Percentiles rank a stretch among this genome's conserved stretches.
These are phyloP conservation scores for Semaprochilodus insignis DNA, from an alignment of 2,797 vertebrate genomes.

Conservation along the genomic window DNA sequence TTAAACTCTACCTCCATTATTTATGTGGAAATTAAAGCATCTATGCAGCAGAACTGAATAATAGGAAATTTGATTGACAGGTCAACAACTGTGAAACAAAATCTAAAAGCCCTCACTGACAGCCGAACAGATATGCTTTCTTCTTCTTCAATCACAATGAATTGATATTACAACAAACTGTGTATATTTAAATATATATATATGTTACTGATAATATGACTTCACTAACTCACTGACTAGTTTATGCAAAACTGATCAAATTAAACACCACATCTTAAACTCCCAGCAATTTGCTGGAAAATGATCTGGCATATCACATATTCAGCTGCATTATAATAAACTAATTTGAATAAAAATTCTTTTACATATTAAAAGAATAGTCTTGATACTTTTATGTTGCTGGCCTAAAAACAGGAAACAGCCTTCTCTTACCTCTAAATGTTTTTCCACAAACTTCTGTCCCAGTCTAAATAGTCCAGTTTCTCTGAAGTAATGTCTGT, in stretches of 20 bases:
- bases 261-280: neutral
- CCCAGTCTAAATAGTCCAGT: slow-evolving; percentile 65
- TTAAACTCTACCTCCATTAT: slow-evolving; percentile 34
- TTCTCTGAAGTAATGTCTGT: slow-evolving; percentile 54
- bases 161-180: neutral
- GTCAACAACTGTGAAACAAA: slow-evolving; percentile 32
- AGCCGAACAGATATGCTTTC: neutral
- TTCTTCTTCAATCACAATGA: neutral
- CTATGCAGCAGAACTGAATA: slow-evolving; percentile 59
- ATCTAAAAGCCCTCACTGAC: slow-evolving; percentile 25
- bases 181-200: neutral
- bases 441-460: slow-evolving; percentile 59
- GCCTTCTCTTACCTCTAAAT: slow-evolving; percentile 68
- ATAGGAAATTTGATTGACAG: slow-evolving; percentile 56
- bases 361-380: neutral
- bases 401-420: neutral
- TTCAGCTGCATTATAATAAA: neutral
- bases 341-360: neutral
- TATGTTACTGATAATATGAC: neutral
- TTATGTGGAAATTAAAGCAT: slow-evolving; percentile 54
- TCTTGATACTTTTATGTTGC: neutral
- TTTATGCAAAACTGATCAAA: neutral
- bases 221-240: neutral
- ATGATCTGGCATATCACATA: neutral
- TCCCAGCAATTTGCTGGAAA: neutral